Base-by-base conservation (phyloP, 2,888 invertebrate species). In the Gerris lacustris region DNA sequence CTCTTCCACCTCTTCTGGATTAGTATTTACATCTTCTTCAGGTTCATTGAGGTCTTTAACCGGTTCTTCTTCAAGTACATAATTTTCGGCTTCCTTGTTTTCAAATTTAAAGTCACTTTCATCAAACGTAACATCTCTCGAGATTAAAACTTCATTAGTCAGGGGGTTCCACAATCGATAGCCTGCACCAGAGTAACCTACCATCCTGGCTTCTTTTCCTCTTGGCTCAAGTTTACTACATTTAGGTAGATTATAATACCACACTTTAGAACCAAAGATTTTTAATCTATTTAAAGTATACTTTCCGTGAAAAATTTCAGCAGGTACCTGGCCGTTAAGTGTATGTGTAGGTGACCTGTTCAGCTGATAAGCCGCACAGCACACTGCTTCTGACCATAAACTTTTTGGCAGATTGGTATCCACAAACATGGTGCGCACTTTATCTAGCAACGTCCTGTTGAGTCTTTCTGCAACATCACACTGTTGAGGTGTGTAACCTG, bases 51-150 rank as follows among this genome's bases (percentile, higher is more conserved):
- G 18, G n/a, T 67, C 43, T 44, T 44, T 9, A 15, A 70, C 31
- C 17, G 6, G 63, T 11, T 45, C 45, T 6, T 63, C 11, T 64
- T 64, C 9, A 45, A 6, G 66, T 18, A 15, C 15, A 18, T 11
- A 55, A 55, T 55, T 55, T 67, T 66, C 15, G 4, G 66, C 11
- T 72, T n/a, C 62, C 47, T 18, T 70, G 15, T 15, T 69, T 44
- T 15, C 70, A 55, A 66, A 74, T 69, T 71, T 67, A 45, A 69
- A 47, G 45, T 66, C 47, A 62, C 11, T 70, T 72, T 76, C 76
- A 69, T 75, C 71, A 67, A 77, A 75, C 71, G n/a, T 72, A 44
- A 77, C 75, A 44, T 73, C 72, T 11, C 69, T 63, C 11, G 69
- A 72, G 17, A 68, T 67, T 11, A 69, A 6, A 18, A 73, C 66